Conservation (phyloP, 2,888 invertebrate species). For the Monopis laevigella region DNA sequence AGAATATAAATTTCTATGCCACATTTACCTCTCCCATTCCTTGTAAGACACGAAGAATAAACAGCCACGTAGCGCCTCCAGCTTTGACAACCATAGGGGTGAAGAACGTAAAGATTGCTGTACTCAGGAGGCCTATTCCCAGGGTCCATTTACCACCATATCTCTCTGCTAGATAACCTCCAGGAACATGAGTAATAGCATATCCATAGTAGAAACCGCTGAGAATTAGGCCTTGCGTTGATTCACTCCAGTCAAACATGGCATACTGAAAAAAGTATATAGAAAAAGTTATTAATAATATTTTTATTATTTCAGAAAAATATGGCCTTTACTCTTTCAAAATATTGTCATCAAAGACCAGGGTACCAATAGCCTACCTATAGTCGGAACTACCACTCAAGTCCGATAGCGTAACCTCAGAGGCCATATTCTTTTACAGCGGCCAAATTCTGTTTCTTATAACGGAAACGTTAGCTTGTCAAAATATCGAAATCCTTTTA, state of each 20-base stretch:
- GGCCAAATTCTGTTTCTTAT: too few species aligned
- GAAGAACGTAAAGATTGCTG: constrained; percentile 81
- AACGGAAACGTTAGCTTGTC: too few species aligned
- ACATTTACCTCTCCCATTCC: constrained; percentile 78
- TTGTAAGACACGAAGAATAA: constrained; percentile 72
- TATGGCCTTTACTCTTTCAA: neutral
- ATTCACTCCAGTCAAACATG: constrained; percentile 77
- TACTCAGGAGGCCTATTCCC: constrained; percentile 81
- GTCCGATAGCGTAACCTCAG: too few species aligned
- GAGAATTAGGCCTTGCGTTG: constrained; percentile 79
- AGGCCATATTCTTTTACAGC: too few species aligned
- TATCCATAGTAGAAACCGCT: constrained; percentile 89
- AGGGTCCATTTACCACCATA: constrained; percentile 89
- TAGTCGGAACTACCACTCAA: neutral
- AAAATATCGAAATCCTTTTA: too few species aligned
- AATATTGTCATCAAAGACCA: neutral
- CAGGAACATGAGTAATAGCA: constrained; percentile 85
- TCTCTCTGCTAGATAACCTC: constrained; percentile 81
- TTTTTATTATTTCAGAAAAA: too few species aligned
- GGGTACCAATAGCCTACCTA: neutral
- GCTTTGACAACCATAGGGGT: constrained; percentile 78
- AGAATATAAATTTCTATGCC: too few species aligned
- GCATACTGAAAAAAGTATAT: constrained; percentile 38
- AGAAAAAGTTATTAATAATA: constrained; percentile 14
- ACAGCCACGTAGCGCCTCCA: constrained; percentile 65